phyloP scores from a whole-genome alignment of 2,797 vertebrate genomes.

The Eulemur coronatus region DNA sequence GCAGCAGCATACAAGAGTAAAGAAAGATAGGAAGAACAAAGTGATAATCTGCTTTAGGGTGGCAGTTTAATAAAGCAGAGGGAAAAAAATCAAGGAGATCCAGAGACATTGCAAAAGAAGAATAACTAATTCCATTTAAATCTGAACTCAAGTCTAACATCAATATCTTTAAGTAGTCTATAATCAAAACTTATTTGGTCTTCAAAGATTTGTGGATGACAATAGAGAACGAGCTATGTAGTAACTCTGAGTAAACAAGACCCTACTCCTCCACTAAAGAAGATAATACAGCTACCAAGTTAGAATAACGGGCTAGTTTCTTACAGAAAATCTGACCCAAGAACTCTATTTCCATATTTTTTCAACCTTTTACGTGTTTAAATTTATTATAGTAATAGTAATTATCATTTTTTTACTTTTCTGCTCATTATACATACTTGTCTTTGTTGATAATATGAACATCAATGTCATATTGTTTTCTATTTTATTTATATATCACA shows the following conservation, averaged over 20 bases:
- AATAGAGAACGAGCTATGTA: not conserved
- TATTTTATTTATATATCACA: not conserved
- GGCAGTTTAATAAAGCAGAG: not conserved
- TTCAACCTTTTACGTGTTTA: not conserved
- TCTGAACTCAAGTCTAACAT: not conserved
- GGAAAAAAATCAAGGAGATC: not conserved
- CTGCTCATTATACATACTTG: not conserved
- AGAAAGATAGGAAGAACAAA: not conserved
- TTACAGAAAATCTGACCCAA: not conserved
- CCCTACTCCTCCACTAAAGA: not conserved
- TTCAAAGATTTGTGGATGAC: not conserved
- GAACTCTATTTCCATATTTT: not conserved
- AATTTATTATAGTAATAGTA: not conserved
- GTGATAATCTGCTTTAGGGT: not conserved
- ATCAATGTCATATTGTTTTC: conserved; percentile 17
- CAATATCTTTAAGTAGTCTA: not conserved
- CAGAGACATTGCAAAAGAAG: not conserved
- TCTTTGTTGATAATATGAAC: conserved; percentile 1
- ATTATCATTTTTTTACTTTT: not conserved
- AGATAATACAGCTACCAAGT: not conserved
- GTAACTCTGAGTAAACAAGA: not conserved
- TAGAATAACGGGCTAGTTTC: not conserved
- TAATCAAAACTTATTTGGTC: not conserved
- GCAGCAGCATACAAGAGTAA: not conserved
- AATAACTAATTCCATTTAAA: not conserved